Conservation (phyloP, 2,888 invertebrate genomes). For the Mesochorus sp. region DNA sequence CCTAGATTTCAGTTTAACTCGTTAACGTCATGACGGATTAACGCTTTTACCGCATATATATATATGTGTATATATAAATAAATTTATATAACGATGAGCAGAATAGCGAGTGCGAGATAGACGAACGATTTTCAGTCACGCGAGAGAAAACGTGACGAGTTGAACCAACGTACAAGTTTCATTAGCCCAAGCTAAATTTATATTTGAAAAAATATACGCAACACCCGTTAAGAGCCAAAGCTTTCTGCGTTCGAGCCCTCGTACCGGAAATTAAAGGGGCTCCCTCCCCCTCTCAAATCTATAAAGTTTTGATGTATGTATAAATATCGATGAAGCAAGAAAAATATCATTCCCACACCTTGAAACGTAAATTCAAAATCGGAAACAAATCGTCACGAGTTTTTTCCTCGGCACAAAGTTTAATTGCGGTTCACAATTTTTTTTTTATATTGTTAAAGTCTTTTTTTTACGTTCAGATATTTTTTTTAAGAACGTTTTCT, state of each 20-base stretch:
- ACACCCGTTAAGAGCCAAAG: neutral
- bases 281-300: neutral
- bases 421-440: no score
- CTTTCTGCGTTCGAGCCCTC: neutral
- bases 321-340: neutral
- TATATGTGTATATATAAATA: neutral
- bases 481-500: no score
- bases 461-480: no score
- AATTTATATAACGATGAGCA: neutral
- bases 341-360: no score
- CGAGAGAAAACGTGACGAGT: slow-evolving; percentile 25
- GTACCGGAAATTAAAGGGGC: slow-evolving; percentile 48
- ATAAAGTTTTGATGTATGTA: neutral
- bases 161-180: slow-evolving; percentile 36
- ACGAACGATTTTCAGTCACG: slow-evolving; percentile 54
- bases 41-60: neutral
- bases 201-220: slow-evolving; percentile 52
- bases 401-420: no score
- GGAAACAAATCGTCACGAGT: no score
- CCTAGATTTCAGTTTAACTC: slow-evolving; percentile 29
- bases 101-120: slow-evolving; percentile 24
- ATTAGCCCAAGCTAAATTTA: slow-evolving; percentile 45
- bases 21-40: slow-evolving; percentile 32
- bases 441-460: no score
- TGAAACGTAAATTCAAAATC: no score